A percentile compares a stretch with the other conserved stretches of the same genome.
Conservation (phyloP, 2,888 invertebrate genomes). For the Netelia virgata region DNA sequence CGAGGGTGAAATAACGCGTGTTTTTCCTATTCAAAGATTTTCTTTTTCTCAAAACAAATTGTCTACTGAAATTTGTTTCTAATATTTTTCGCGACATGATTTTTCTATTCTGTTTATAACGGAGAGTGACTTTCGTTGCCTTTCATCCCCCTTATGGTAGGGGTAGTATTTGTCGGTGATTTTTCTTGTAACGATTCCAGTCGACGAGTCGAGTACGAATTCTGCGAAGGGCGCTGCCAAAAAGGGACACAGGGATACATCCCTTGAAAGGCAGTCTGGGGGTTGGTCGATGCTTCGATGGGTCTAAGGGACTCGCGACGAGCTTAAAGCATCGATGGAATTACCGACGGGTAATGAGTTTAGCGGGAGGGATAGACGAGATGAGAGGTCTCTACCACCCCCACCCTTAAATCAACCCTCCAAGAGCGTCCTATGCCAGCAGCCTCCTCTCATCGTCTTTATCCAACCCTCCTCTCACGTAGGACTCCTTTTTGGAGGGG, state of each 20-base stretch:
- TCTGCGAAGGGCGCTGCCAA: conserved; percentile 8
- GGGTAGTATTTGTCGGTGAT: conserved; percentile 6
- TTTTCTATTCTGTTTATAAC: background rate
- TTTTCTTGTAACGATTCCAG: conserved; percentile 39
- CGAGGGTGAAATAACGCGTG: no score
- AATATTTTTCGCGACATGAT: background rate
- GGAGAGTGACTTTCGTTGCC: background rate
- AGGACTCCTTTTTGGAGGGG: conserved; percentile 45
- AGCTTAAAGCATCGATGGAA: conserved; percentile 83
- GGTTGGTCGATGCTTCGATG: conserved; percentile 28
- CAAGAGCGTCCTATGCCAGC: conserved; percentile 27
- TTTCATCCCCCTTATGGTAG: background rate
- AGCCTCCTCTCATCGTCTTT: conserved; percentile 18
- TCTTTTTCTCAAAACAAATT: no score
- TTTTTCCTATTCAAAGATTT: no score
- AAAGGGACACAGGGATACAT: conserved; percentile 71
- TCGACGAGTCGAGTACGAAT: conserved; percentile 28
- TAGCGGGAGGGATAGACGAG: conserved; percentile 81
- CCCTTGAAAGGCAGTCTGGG: conserved; percentile 73
- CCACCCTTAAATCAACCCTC: conserved; percentile 38
- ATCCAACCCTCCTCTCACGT: conserved; percentile 40
- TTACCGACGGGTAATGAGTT: conserved; percentile 83
- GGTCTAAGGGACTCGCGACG: conserved; percentile 61
- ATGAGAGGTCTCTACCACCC: conserved; percentile 74
- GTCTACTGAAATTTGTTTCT: background rate